Evolutionary conservation across 2,113 vertebrate genomes (phyloP).

Genomic region (Lagopus leucura): DNA sequence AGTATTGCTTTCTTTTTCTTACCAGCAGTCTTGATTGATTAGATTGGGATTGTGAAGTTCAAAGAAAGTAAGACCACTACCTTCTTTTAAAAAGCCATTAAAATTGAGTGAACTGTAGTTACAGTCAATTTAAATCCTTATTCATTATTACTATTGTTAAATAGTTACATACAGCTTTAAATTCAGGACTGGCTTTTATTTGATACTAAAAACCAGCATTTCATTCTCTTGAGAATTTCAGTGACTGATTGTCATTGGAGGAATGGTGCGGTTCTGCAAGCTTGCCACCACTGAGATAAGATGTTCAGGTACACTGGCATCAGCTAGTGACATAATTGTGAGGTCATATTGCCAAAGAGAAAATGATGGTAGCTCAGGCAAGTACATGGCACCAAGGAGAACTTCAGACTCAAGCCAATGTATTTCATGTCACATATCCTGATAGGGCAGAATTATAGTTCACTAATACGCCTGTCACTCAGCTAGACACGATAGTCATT

Average conservation of each 20-base stretch:
- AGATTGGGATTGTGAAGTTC: not conserved
- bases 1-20: not conserved
- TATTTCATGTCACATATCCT: not conserved
- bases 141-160: not conserved
- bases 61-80: not conserved
- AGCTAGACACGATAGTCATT: not conserved
- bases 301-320: not conserved
- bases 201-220: not conserved
- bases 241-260: not conserved
- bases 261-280: not conserved
- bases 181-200: not conserved
- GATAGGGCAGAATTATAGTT: not conserved
- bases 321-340: not conserved
- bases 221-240: not conserved
- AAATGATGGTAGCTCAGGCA: not conserved
- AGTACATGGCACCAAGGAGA: not conserved
- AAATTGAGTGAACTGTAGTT: not conserved
- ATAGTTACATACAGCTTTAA: not conserved
- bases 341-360: not conserved
- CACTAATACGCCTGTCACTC: not conserved
- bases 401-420: not conserved
- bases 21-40: not conserved
- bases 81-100: not conserved
- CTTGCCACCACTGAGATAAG: not conserved
- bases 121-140: not conserved